Percentiles rank a stretch among this genome's conserved stretches.
Conservation (phyloP, 1,140 invertebrate genomes). For the Aphelenchoides avenae region DNA sequence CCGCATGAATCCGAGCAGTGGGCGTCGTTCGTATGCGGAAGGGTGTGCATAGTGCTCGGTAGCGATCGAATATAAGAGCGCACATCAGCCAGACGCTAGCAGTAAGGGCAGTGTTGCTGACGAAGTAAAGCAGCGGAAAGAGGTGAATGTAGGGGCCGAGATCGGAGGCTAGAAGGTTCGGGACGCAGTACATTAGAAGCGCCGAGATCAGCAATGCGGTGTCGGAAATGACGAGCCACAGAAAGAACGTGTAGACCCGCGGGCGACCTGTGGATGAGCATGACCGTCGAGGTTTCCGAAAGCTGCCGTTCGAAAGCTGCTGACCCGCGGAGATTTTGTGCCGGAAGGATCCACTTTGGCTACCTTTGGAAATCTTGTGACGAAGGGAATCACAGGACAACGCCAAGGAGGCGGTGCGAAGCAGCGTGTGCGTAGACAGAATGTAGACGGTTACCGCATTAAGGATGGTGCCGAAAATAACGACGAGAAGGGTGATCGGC, state of each 20-base stretch:
- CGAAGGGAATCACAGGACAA: too few relatives aligned
- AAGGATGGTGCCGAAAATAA: constrained; percentile 22
- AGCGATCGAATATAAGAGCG: constrained; percentile 41
- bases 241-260: constrained; percentile 38
- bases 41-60: constrained; percentile 29
- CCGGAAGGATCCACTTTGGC: background rate
- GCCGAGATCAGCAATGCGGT: constrained; percentile 34
- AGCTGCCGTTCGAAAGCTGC: background rate
- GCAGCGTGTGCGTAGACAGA: constrained; percentile 18
- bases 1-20: constrained; percentile 23
- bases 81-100: constrained; percentile 37
- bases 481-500: constrained; percentile 24
- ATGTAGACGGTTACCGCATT: constrained; percentile 30
- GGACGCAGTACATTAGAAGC: constrained; percentile 39
- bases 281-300: background rate
- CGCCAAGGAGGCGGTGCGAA: too few relatives aligned
- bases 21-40: constrained; percentile 22
- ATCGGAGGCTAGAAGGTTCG: constrained; percentile 23
- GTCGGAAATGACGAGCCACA: constrained; percentile 38
- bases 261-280: constrained; percentile 17
- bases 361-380: background rate
- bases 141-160: constrained; percentile 30
- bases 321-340: background rate
- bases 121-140: constrained; percentile 32
- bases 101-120: constrained; percentile 38